phyloP scores from a whole-genome alignment of 2,113 vertebrate genomes.

The Peromyscus leucopus region DNA sequence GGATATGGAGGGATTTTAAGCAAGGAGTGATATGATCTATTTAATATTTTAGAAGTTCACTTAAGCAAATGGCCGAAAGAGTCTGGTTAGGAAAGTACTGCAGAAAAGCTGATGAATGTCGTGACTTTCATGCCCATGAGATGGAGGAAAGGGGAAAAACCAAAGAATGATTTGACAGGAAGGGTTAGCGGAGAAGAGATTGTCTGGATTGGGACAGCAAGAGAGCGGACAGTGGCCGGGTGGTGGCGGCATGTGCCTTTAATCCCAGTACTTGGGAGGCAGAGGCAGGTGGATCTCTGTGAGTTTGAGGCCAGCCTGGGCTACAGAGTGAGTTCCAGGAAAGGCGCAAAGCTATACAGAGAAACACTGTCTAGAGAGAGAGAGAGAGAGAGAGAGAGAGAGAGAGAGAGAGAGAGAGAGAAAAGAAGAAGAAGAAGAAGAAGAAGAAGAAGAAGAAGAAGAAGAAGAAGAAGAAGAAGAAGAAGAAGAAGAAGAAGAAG shows the following conservation, averaged over 20 bases:
- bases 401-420: no score
- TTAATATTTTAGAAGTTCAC: conserved; percentile 52
- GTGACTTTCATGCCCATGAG: neutral
- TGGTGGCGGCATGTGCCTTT: no score
- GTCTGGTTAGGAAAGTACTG: neutral
- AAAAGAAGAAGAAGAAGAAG: neutral
- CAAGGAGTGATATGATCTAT: neutral
- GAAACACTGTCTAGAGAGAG: no score
- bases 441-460: neutral
- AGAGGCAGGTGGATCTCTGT: no score
- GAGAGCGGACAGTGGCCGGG: no score
- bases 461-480: neutral
- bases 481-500: neutral
- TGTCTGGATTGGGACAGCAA: neutral
- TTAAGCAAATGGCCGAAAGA: neutral
- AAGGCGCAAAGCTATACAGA: no score
- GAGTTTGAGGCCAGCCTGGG: no score
- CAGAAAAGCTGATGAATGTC: neutral
- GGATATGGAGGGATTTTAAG: conserved; percentile 24
- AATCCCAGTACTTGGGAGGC: no score
- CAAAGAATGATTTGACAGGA: neutral
- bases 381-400: no score
- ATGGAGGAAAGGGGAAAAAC: neutral
- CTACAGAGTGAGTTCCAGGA: no score
- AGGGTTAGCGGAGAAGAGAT: neutral